Conservation (phyloP, 2,113 vertebrate species). For the Thinocorus orbignyianus region DNA sequence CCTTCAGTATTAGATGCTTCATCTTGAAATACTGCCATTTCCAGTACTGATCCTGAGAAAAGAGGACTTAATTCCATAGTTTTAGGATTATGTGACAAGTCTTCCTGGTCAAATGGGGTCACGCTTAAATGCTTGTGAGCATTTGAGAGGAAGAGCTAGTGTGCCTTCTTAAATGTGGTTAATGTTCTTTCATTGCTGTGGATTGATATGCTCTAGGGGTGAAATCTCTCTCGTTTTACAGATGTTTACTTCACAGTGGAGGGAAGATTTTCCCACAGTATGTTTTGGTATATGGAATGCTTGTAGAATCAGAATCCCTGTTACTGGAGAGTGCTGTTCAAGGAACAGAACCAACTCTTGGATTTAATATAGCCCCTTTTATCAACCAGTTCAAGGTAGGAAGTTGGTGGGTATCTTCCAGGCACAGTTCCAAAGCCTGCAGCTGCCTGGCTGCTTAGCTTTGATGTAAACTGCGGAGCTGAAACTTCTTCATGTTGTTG, state of each 20-base stretch:
- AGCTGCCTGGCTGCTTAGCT: background rate
- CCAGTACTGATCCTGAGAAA: background rate
- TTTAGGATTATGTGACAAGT: background rate
- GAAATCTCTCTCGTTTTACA: constrained; percentile 47
- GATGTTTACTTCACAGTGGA: constrained; percentile 91
- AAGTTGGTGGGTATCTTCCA: background rate
- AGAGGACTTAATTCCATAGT: background rate
- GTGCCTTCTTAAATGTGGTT: background rate
- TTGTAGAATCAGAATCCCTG: constrained; percentile 89
- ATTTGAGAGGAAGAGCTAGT: background rate
- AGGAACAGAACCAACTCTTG: constrained; percentile 89
- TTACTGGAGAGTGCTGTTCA: constrained; percentile 91
- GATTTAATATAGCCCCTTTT: constrained; percentile 92
- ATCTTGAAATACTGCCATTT: background rate
- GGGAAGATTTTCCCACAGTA: constrained; percentile 92
- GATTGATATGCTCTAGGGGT: background rate
- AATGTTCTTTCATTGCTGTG: background rate
- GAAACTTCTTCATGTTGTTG: background rate
- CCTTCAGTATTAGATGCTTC: background rate
- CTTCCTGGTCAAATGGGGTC: background rate
- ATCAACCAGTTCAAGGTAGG: constrained; percentile 97
- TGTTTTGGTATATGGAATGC: constrained; percentile 87
- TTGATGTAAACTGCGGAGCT: background rate
- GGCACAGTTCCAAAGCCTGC: background rate
- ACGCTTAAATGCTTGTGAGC: background rate